Conservation (phyloP, 92 coral and sea anemone species). For the Micromussa lordhowensis region DNA sequence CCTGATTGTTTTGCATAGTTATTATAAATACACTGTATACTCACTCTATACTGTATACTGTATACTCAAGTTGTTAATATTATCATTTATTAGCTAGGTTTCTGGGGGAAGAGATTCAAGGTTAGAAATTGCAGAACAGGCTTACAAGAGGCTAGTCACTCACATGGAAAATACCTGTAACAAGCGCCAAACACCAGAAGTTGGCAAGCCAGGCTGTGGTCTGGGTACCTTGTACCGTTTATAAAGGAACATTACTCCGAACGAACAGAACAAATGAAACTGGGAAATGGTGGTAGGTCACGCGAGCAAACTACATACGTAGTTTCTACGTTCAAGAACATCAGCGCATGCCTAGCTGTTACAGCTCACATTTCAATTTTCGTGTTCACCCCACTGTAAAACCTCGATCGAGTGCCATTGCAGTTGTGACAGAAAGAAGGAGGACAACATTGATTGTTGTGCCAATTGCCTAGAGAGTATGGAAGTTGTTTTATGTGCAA, state of each 20-base stretch:
- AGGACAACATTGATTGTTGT: slow-evolving; percentile 44
- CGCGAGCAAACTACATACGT: slow-evolving; percentile 67
- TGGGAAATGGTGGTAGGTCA: slow-evolving; percentile 75
- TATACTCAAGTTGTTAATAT: too few relatives aligned
- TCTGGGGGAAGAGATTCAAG: too few relatives aligned
- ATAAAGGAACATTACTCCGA: slow-evolving; percentile 56
- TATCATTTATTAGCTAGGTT: too few relatives aligned
- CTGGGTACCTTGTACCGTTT: slow-evolving; percentile 50
- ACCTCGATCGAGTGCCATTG: slow-evolving; percentile 51
- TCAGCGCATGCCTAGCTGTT: slow-evolving; percentile 45
- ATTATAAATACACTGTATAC: too few relatives aligned
- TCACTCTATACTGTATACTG: too few relatives aligned
- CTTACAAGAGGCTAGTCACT: too few relatives aligned
- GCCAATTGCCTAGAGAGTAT: slow-evolving; percentile 47
- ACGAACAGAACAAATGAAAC: slow-evolving; percentile 36
- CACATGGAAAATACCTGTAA: too few relatives aligned
- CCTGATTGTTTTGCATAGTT: too few relatives aligned
- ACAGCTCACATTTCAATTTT: slow-evolving; percentile 63
- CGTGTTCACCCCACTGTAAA: slow-evolving; percentile 68
- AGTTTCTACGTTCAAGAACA: slow-evolving; percentile 52
- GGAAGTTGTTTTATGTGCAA: slow-evolving; percentile 55
- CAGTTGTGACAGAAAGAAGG: slow-evolving; percentile 64
- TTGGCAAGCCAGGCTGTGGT: slow-evolving; percentile 54
- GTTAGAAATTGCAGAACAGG: too few relatives aligned
- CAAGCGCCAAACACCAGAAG: too few relatives aligned